phyloP scores from a whole-genome alignment of 1,140 invertebrate genomes.

The Drosophila tropicalis region DNA sequence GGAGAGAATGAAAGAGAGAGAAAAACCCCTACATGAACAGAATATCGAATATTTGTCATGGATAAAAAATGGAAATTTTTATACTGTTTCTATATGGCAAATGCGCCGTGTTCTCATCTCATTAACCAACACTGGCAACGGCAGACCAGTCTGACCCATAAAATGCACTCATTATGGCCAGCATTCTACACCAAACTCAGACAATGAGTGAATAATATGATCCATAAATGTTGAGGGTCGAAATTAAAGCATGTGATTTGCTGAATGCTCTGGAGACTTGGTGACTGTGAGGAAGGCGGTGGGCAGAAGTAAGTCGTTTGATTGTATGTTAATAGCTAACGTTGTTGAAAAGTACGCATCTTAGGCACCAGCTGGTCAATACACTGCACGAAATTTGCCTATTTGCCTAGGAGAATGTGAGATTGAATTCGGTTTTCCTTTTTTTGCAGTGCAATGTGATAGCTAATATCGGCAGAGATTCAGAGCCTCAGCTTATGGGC shows the following conservation, averaged over 20 bases:
- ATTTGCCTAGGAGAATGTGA: no score
- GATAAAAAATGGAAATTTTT: neutral
- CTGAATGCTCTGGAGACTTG: neutral
- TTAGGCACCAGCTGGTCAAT: constrained; percentile 51
- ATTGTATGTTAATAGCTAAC: constrained; percentile 77
- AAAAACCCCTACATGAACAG: neutral
- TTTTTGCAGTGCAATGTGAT: constrained; percentile 1
- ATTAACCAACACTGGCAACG: constrained; percentile 2
- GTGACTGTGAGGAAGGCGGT: neutral
- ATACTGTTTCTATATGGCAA: no score
- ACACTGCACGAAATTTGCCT: constrained; percentile 19
- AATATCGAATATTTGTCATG: neutral
- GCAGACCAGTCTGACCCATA: neutral
- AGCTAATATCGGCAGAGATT: constrained; percentile 12
- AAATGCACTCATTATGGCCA: neutral
- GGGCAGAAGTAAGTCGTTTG: constrained; percentile 5
- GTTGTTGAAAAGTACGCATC: constrained; percentile 4
- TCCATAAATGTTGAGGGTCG: constrained; percentile 8
- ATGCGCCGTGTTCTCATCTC: neutral
- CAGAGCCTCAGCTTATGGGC: constrained; percentile 67
- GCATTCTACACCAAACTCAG: no score
- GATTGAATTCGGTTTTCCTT: no score
- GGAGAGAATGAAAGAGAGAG: no score
- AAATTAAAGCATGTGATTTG: constrained; percentile 4
- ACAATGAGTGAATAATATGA: neutral